phyloP scores from a whole-genome alignment of 2,797 vertebrate genomes.

The Manis crassicaudata region DNA sequence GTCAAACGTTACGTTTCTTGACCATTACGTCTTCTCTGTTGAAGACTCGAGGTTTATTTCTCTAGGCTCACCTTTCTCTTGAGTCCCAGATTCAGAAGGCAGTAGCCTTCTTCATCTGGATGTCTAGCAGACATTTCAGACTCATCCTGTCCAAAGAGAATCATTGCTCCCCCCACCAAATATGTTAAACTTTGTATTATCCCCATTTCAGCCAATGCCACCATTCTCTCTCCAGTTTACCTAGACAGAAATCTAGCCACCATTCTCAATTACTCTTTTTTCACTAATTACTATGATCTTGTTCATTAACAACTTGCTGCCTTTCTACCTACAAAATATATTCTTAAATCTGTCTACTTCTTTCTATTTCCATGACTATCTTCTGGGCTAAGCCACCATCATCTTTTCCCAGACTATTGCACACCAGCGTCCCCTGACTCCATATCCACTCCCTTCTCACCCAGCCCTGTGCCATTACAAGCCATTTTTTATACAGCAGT shows the following conservation, averaged over 20 bases:
- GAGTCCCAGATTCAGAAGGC: background rate
- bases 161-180: background rate
- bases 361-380: background rate
- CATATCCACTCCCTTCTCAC: background rate
- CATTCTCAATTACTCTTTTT: background rate
- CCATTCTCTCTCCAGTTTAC: background rate
- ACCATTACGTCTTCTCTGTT: background rate
- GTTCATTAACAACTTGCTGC: background rate
- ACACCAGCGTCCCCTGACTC: background rate
- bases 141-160: background rate
- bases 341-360: background rate
- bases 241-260: background rate
- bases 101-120: background rate
- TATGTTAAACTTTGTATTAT: background rate
- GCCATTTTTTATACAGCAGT: background rate
- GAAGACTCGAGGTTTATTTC: background rate
- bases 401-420: background rate
- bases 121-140: background rate
- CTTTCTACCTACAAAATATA: background rate
- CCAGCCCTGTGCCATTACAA: too few species aligned
- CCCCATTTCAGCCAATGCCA: background rate
- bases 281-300: background rate
- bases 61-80: background rate
- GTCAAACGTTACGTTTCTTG: background rate
- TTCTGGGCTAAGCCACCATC: background rate